A percentile compares a stretch with the other conserved stretches of the same genome.
phyloP scores from a whole-genome alignment of 2,888 invertebrate genomes.

The Dinocampus coccinellae region DNA sequence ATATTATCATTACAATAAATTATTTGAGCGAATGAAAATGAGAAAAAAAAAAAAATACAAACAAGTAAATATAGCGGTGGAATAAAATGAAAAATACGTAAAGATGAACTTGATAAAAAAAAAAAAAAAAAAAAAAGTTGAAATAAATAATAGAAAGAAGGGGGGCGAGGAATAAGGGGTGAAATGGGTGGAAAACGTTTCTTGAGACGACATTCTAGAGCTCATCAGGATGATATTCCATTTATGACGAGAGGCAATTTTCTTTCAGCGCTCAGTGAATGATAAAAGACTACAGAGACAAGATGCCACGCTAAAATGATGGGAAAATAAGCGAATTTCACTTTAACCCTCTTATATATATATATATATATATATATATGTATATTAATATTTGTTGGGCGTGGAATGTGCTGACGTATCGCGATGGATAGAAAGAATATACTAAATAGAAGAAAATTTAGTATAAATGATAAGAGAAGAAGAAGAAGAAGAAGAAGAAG shows the following conservation, averaged over 20 bases:
- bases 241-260: slow-evolving; percentile 67
- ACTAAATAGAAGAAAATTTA: neutral
- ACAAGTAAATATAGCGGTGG: no score
- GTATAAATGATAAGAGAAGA: neutral
- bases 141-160: slow-evolving; percentile 4
- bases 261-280: slow-evolving; percentile 59
- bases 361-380: neutral
- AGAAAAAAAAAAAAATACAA: no score
- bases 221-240: slow-evolving; percentile 67
- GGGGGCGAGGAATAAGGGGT: slow-evolving; percentile 18
- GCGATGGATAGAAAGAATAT: slow-evolving; percentile 30
- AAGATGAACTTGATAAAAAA: no score
- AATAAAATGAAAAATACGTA: no score
- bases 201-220: slow-evolving; percentile 46
- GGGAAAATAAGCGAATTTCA: slow-evolving; percentile 69
- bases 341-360: slow-evolving; percentile 52
- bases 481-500: neutral
- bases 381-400: slow-evolving; percentile 9
- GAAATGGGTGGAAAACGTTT: slow-evolving; percentile 31
- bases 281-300: slow-evolving; percentile 64
- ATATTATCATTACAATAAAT: neutral
- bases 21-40: no score
- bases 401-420: slow-evolving; percentile 30
- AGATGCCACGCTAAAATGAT: slow-evolving; percentile 66
- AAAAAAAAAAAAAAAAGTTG: slow-evolving; percentile 11